These are phyloP conservation scores for Brachionus rotundiformis DNA, from an alignment of 1,140 invertebrate genomes.

Conservation along the genomic window DNA sequence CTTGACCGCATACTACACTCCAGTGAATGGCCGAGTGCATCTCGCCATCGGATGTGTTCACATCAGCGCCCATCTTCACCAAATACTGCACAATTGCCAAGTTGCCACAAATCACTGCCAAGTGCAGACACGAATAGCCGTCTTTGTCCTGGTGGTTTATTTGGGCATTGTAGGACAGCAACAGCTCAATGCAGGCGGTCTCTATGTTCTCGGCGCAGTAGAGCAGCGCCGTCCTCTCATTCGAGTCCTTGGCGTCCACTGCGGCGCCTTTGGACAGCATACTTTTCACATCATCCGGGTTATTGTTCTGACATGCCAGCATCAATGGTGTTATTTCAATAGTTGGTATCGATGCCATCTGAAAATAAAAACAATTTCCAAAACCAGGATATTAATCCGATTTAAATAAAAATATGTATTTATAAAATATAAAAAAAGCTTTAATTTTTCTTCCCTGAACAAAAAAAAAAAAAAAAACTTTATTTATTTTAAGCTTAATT, in stretches of 20 bases:
- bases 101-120: conserved; percentile 66
- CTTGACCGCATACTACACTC: conserved; percentile 74
- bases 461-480: background rate
- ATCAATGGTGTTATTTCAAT: conserved; percentile 74
- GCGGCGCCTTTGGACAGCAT: conserved; percentile 55
- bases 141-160: conserved; percentile 73
- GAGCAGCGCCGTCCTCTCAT: conserved; percentile 82
- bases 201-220: conserved; percentile 78
- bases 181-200: conserved; percentile 67
- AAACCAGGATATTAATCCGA: background rate
- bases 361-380: conserved; percentile 2
- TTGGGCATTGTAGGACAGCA: conserved; percentile 69
- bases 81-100: conserved; percentile 59
- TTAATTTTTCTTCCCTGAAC: too few relatives aligned
- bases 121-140: conserved; percentile 86
- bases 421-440: too few relatives aligned
- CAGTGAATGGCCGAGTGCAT: conserved; percentile 94
- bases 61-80: conserved; percentile 71
- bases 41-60: conserved; percentile 85
- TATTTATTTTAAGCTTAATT: conserved; percentile 7
- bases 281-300: conserved; percentile 63
- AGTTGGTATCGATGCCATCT: conserved; percentile 24
- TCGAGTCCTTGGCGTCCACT: conserved; percentile 72
- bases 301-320: conserved; percentile 80
- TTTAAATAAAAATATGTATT: background rate